These are phyloP conservation scores for Numenius arquata DNA, from an alignment of 2,113 vertebrate genomes.

Conservation along the genomic window DNA sequence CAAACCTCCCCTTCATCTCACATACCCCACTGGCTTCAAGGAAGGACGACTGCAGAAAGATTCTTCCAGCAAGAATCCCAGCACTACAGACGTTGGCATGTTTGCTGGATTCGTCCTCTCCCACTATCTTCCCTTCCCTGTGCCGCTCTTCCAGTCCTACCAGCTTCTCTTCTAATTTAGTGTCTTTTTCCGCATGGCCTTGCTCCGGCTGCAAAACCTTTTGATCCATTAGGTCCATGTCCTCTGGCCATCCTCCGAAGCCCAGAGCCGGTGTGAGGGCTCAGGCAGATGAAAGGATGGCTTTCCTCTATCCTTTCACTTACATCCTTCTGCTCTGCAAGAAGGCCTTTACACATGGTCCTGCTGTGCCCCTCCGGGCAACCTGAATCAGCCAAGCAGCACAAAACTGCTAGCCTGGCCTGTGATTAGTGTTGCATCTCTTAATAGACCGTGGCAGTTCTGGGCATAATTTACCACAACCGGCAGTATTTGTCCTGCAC, in stretches of 20 bases:
- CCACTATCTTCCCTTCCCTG: neutral
- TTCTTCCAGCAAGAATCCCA: neutral
- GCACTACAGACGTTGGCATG: neutral
- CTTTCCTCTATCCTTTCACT: neutral
- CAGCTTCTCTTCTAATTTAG: neutral
- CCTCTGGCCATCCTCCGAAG: neutral
- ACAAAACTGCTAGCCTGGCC: neutral
- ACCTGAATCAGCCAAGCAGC: neutral
- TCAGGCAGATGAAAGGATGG: neutral
- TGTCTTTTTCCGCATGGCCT: neutral
- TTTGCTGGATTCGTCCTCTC: neutral
- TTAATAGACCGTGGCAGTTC: neutral
- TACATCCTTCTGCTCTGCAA: neutral
- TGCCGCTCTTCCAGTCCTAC: neutral
- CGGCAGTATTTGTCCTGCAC: neutral
- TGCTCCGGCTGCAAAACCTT: neutral
- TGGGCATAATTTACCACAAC: neutral
- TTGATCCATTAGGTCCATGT: neutral
- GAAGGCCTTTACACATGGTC: neutral
- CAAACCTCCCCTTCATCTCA: neutral
- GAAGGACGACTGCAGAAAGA: neutral
- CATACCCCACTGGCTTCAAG: fast-evolving
- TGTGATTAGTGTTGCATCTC: neutral
- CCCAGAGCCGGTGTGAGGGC: neutral
- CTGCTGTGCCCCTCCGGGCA: neutral